Evolutionary conservation across 2,113 vertebrate species (phyloP), one percentile per base, ranked within the genome.

Genomic region (Oxyruncus cristatus): DNA sequence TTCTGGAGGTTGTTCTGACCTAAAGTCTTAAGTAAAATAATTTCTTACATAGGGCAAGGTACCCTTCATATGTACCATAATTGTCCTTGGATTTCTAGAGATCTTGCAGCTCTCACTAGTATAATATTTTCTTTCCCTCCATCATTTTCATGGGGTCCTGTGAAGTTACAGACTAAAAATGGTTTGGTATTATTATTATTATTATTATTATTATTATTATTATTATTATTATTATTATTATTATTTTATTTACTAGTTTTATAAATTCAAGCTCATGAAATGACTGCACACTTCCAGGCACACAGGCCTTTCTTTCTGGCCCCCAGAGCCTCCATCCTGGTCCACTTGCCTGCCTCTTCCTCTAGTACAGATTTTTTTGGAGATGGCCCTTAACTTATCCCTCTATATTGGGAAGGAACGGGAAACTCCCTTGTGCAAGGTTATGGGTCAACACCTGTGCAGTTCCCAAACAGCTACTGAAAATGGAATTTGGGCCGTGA

Each of bases 371-470:
- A 7, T 46, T 42, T 44, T 66, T 42, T 42, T 50, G 20, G 27
- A 78, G 4, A 12, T 35, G 9, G 4, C 16, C 14, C 14, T 67
- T 68, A 33, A 53, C 4, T 58, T 77, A 24, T 14, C 8, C 10
- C 7, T 35, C 15, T 24, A 0, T 35, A 14, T 20, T 63, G 15
- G 24, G 52, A 12, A 10, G 0, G 2, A 8, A 47, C 9, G 35
- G 23, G 30, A 35, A 52, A 35, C 23, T 61, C 5, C 5, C 6
- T 30, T 59, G 22, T 74, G 28, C 7, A 14, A 22, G 30, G 19
- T 22, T 53, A 14, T 4, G 8, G 11, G 9, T 71, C n/a, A 58
- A 9, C 7, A 21, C 23, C 19, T 22, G 14, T 0, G 1, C 33
- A 13, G 18, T 37, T 56, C 17, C 27, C 19, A 33, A 76, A 39